phyloP scores from a whole-genome alignment of 2,113 vertebrate species.

The Hystrix brachyura region DNA sequence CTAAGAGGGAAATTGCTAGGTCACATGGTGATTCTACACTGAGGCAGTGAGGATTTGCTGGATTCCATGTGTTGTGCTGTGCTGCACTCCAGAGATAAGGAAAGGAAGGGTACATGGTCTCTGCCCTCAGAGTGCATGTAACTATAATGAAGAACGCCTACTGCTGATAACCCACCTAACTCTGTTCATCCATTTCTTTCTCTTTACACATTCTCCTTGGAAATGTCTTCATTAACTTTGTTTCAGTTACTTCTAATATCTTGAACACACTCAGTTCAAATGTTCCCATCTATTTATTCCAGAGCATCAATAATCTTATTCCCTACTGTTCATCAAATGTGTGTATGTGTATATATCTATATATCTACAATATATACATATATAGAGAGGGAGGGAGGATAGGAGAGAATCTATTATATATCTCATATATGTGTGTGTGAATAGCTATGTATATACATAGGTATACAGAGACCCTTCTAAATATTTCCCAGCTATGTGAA shows the following conservation, averaged over 20 bases:
- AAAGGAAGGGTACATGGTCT: not conserved
- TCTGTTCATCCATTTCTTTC: not conserved
- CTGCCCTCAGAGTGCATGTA: not conserved
- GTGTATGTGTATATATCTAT: not conserved
- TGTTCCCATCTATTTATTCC: not conserved
- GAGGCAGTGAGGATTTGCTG: not conserved
- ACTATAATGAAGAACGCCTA: not conserved
- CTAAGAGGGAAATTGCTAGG: not conserved
- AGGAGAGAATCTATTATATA: too few relatives aligned
- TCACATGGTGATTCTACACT: not conserved
- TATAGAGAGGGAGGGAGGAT: not conserved
- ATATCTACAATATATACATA: not conserved
- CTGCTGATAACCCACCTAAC: not conserved
- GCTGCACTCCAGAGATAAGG: not conserved
- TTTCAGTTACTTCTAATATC: not conserved
- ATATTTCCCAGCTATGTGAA: constrained; percentile 43
- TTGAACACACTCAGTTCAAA: not conserved
- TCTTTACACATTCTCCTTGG: not conserved
- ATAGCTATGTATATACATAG: not conserved
- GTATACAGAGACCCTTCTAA: not conserved
- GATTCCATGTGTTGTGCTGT: not conserved
- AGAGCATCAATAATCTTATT: not conserved
- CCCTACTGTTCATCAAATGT: not conserved
- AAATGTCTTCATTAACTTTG: not conserved
- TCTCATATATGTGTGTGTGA: not conserved